phyloP scores from a whole-genome alignment of 2,113 vertebrate species.

The Isichthys henryi region DNA sequence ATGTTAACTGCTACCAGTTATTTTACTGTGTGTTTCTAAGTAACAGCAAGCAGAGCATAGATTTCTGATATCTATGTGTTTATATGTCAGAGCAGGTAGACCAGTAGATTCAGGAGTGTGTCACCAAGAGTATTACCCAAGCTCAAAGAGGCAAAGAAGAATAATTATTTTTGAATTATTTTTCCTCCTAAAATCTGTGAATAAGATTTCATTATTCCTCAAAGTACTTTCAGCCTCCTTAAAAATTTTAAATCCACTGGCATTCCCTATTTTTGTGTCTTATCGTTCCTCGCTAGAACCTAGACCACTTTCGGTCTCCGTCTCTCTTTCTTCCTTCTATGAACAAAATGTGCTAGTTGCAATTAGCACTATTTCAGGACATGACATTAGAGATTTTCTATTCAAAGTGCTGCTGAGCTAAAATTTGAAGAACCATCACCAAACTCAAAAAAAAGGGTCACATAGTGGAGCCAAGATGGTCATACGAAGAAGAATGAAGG shows the following conservation, averaged over 20 bases:
- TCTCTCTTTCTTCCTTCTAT: not conserved
- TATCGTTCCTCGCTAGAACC: not conserved
- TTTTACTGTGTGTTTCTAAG: not conserved
- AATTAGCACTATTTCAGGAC: constrained; percentile 19
- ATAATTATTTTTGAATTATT: not conserved
- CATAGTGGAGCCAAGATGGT: not conserved
- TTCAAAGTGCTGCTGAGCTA: not conserved
- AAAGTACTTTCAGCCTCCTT: not conserved
- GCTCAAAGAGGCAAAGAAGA: not conserved
- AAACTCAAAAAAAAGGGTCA: not conserved
- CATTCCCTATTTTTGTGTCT: not conserved
- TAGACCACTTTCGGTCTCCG: not conserved
- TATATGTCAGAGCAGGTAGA: not conserved
- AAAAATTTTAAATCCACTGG: not conserved
- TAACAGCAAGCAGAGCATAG: not conserved
- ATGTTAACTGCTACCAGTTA: not conserved
- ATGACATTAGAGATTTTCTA: constrained; percentile 5
- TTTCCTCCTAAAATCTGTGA: not conserved
- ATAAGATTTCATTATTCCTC: not conserved
- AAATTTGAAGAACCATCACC: not conserved
- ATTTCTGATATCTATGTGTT: not conserved
- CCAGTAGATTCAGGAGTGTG: not conserved
- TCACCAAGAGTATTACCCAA: not conserved
- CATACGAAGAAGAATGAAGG: not conserved
- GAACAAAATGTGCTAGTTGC: not conserved